These are phyloP conservation scores for Hemicordylus capensis DNA, from an alignment of 2,113 vertebrate species.

Conservation along the genomic window DNA sequence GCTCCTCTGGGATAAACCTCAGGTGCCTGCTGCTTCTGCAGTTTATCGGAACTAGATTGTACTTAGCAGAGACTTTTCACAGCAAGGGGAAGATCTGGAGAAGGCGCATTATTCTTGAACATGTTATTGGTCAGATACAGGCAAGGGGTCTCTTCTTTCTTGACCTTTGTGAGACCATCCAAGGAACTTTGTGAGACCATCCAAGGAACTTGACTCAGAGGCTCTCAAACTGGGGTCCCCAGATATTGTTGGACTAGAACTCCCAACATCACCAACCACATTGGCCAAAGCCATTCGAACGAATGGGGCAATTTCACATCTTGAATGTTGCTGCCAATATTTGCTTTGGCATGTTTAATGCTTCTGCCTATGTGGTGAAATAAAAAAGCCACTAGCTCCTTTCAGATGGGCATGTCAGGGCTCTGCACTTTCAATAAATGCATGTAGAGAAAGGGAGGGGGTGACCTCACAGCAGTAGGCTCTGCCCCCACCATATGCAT, in stretches of 20 bases:
- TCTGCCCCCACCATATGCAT: too few relatives aligned
- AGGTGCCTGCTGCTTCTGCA: conserved; percentile 29
- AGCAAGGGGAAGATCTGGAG: background rate
- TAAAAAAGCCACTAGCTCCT: background rate
- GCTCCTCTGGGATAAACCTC: conserved; percentile 32
- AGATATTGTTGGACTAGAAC: background rate
- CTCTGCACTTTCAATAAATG: too few relatives aligned
- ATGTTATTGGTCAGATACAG: background rate
- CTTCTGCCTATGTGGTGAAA: background rate
- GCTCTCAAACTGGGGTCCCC: conserved; percentile 27
- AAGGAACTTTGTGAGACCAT: too few relatives aligned
- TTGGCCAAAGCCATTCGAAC: conserved; percentile 4
- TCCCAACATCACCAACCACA: too few relatives aligned
- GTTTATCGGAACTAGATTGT: conserved; percentile 40
- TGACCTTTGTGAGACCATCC: background rate
- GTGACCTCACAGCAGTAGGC: too few relatives aligned
- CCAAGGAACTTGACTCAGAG: too few relatives aligned
- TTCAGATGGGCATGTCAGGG: too few relatives aligned
- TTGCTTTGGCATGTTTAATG: background rate
- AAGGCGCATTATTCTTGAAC: background rate
- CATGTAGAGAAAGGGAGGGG: too few relatives aligned
- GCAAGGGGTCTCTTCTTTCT: background rate
- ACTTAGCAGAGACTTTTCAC: conserved; percentile 3
- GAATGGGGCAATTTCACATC: conserved; percentile 9
- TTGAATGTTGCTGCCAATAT: conserved; percentile 10